Base-by-base conservation (phyloP, 2,888 invertebrate species). In the Corbicula japonica region DNA sequence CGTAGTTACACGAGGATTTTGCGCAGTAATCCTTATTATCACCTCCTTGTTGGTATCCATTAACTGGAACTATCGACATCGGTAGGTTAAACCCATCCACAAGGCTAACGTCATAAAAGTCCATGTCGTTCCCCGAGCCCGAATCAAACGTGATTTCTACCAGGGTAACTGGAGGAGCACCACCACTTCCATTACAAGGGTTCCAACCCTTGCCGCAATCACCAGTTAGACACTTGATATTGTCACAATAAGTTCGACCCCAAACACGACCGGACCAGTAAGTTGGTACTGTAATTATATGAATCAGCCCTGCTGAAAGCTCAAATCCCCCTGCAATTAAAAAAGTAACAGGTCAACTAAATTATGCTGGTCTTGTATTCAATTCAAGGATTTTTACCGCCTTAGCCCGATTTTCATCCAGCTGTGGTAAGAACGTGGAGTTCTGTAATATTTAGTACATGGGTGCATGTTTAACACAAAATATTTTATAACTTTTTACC, bases 51-150 rank as follows among this genome's bases (percentile, higher is more conserved):
- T 65, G 8, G 75, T 80, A 23, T 76, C 85, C 5, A 52, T 32
- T 2, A 23, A 58, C 1, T 83, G 87, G 87, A 8, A 56, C 15
- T 69, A 88, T 84, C 21, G 76, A 68, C 80, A 87, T 65, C 44
- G 73, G 72, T 10, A 94, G 77, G 84, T 94, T 94, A 91, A 93
- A 94, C 5, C 95, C 95, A 88, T 95, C 94, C n/a, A 94, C 95
- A 41, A 94, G 87, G 23, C 94, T 94, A 69, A 95, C 90, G 83
- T 94, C 94, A 87, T 95, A 95, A 88, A 92, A 94, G 87, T 94
- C 94, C 71, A 91, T 84, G 38, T 93, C 92, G 52, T 48, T 15
- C 5, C 48, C 30, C 26, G 90, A 91, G 41, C 60, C 70, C 15
- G 54, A 77, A 61, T 80, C 78, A 30, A 83, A 80, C 0, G 80